Evolutionary conservation across 2,888 invertebrate species (phyloP), one percentile per base, ranked within the genome.

Genomic region (Caenorhabditis japonica): DNA sequence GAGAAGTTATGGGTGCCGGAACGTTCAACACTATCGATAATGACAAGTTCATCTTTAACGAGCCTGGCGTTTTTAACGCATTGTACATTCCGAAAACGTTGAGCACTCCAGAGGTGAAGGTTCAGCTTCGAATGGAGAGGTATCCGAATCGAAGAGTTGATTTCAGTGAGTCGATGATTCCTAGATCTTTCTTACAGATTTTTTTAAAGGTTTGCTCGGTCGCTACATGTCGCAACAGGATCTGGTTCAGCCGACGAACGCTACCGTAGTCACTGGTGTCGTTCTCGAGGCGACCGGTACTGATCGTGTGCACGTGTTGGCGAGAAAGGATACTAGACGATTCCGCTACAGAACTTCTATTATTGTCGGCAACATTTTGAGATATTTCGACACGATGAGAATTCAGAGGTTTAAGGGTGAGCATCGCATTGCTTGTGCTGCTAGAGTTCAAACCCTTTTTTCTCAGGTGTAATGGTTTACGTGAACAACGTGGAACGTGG

Each of bases 21-120:
- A 95, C 97, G 87, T 91, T 97, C 75, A 91, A 94, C 21, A 96
- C 96, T 0, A 96, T 95, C 87, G 96, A 97, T 86, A 93, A 93
- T 77, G 90, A 93, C 34, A 92, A 92, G 70, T 97, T 95, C 87
- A 95, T 95, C 0, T 96, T 97, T 89, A 95, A 95, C 85, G 96
- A 95, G 33, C 93, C 94, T 89, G 94, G 94, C 72, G 95, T 96
- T 89, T 97, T 93, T 87, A 93, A 94, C 0, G 89, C 96, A 75
- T 91, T 93, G n/a, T 84, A 85, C 56, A 84, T 86, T 56, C 86
- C 86, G 12, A 71, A 78, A 23, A 83, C 85, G 1, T 7, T 53
- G 8, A 36, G 66, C 8, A 84, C 80, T 39, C 85, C 85, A 12
- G 86, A 86, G 75, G 84, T 87, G 52, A 79, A 82, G 47, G 81